Percentiles rank a stretch among this genome's conserved stretches.
These are phyloP conservation scores for Origma solitaria DNA, from an alignment of 2,113 vertebrate genomes.

Conservation along the genomic window DNA sequence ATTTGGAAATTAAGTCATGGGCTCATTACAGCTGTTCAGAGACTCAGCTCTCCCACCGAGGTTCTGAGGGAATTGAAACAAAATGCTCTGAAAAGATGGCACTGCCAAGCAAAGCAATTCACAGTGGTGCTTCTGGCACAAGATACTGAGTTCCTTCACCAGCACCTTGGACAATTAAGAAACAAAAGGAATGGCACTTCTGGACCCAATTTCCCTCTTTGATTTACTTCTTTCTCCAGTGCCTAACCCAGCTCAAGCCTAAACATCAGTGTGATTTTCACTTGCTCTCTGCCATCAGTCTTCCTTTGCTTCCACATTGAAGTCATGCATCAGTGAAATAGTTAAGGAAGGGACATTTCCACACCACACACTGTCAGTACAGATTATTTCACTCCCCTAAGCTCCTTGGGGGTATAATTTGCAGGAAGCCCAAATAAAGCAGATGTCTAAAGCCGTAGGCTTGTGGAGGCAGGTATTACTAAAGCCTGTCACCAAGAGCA, in stretches of 20 bases:
- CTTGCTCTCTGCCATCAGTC: neutral
- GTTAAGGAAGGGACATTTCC: neutral
- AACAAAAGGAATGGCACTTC: neutral
- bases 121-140: neutral
- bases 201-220: neutral
- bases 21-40: neutral
- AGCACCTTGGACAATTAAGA: neutral
- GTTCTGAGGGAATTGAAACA: neutral
- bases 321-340: neutral
- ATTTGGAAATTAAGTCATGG: neutral
- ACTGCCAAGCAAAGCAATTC: neutral
- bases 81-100: neutral
- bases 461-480: neutral
- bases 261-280: neutral
- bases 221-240: neutral
- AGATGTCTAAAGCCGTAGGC: neutral
- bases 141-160: neutral
- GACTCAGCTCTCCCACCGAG: neutral
- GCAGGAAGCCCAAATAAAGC: neutral
- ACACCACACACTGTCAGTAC: neutral
- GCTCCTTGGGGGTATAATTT: neutral
- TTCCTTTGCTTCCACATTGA: neutral
- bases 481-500: neutral
- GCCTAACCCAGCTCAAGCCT: neutral
- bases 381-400: constrained; percentile 8